Conservation (phyloP, 2,113 vertebrate genomes). For the Strix aluco region DNA sequence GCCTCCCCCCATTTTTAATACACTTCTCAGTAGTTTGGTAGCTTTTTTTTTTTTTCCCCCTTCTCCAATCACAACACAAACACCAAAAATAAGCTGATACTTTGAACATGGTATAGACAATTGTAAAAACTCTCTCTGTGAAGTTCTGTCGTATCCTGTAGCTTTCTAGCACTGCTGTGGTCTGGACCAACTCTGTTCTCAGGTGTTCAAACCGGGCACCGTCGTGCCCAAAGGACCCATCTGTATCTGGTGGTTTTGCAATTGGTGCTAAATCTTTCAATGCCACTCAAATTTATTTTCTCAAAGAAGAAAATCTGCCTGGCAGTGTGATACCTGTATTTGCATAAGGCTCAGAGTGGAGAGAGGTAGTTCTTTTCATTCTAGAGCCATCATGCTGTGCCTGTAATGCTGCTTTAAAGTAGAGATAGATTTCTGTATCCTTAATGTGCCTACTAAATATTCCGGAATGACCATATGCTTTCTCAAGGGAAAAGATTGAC, state of each 20-base stretch:
- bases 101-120: background rate
- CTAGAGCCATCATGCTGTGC: background rate
- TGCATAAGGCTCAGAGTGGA: background rate
- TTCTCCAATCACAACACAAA: background rate
- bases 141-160: rapidly evolving
- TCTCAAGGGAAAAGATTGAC: background rate
- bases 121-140: rapidly evolving
- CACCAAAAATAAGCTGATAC: background rate
- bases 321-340: background rate
- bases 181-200: background rate
- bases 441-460: background rate
- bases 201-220: background rate
- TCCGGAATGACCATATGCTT: background rate
- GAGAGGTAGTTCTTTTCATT: background rate
- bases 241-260: background rate
- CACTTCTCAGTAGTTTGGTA: background rate
- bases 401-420: background rate
- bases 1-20: background rate
- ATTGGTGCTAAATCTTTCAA: rapidly evolving
- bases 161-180: rapidly evolving
- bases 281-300: background rate
- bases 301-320: background rate
- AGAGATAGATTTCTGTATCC: background rate
- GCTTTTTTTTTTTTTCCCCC: rapidly evolving
- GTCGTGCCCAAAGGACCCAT: rapidly evolving